Conservation (phyloP, 1,140 invertebrate genomes). For the Lucilia sericata region DNA sequence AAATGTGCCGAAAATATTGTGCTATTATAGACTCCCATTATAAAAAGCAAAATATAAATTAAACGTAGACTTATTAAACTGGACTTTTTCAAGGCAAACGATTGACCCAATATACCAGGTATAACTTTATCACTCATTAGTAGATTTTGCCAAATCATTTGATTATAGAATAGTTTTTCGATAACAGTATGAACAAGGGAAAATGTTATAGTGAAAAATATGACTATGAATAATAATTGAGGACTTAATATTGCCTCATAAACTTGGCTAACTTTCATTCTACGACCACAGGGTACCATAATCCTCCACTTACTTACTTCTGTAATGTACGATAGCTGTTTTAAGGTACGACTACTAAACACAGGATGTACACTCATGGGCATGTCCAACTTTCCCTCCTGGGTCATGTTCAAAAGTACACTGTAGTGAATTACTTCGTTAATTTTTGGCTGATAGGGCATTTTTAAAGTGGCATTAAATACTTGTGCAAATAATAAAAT, state of each 20-base stretch:
- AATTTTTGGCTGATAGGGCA: not conserved
- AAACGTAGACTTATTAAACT: not conserved
- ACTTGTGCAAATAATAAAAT: not conserved
- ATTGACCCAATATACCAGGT: slow-evolving; percentile 20
- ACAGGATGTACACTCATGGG: not conserved
- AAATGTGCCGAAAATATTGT: slow-evolving; percentile 12
- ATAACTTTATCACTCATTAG: slow-evolving; percentile 6
- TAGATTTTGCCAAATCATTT: not conserved
- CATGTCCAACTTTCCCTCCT: not conserved
- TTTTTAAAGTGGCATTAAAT: not conserved
- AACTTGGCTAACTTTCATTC: not conserved
- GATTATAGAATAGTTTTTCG: not conserved
- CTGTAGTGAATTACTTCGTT: not conserved
- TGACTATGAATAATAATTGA: not conserved
- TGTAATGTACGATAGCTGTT: not conserved
- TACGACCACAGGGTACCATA: slow-evolving; percentile 22
- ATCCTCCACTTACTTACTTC: not conserved
- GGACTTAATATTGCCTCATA: not conserved
- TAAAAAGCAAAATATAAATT: not conserved
- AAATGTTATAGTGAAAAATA: not conserved
- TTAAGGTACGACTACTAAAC: not conserved
- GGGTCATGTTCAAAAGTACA: not conserved
- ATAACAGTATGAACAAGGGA: not conserved
- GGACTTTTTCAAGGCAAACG: not conserved
- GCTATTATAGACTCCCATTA: not conserved